Base-by-base conservation (phyloP, 2,888 invertebrate species). In the Schrankia costaestrigalis region DNA sequence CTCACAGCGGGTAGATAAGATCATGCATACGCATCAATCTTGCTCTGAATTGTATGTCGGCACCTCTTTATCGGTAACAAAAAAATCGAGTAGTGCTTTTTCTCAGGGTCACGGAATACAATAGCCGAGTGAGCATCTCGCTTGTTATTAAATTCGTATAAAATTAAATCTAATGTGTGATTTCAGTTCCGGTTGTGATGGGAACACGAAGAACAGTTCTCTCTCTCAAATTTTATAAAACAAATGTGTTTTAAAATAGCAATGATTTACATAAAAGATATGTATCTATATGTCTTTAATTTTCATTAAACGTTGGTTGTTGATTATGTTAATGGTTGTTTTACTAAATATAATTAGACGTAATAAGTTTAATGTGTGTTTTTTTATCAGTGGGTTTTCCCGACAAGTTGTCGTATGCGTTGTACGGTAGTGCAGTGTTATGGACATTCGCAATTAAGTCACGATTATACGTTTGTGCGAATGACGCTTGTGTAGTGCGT, bases 81-180 rank as follows among this genome's bases (percentile, higher is more conserved):
- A 82, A 75, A 84, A 82, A 75, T 74, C 74, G 75, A 59, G 68
- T 72, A 64, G 39, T 58, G 53, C 73, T 72, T 27, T 78, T 87
- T 87, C 87, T 82, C 86, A 86, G 82, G 82, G 69, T 59, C 75
- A 62, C 63, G 57, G 54, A 50, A 67, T 63, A 83, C 85, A 86
- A 86, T 84, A 64, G 79, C 41, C 63, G 44, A 46, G 59, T 63
- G 74, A 62, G 75, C 81, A 78, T 76, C 80, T 78, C 76, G 75
- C 80, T 85, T 72, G 81, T 84, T 86, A 87, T 87, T 87, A 87
- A 87, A 87, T 86, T 86, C 86, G 83, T 83, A 86, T 87, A 84
- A 86, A 86, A 86, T 85, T 83, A 81, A 85, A 79, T 78, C 68
- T 85, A 86, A 85, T 85, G 82, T 87, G 84, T 86, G 86, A 86